Percentiles rank a stretch among this genome's conserved stretches.
phyloP scores from a whole-genome alignment of 1,140 invertebrate genomes.

The Saccostrea cuccullata region DNA sequence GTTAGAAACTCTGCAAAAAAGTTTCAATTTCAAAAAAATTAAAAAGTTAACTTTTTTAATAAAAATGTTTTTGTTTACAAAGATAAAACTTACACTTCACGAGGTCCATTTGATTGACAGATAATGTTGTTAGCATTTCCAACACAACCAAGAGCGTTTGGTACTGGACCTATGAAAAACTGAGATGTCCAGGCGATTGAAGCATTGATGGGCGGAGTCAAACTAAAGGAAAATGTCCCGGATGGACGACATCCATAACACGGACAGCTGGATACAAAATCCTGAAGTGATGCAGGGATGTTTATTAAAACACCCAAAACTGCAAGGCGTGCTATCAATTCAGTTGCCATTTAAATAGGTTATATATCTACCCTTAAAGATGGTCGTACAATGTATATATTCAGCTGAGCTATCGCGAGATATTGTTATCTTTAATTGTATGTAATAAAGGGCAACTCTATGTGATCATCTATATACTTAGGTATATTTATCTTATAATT shows the following conservation, averaged over 20 bases:
- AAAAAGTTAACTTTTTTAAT: too few species aligned
- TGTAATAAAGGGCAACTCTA: not conserved
- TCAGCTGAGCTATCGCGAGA: not conserved
- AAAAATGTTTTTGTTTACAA: not conserved
- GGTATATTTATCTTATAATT: too few species aligned
- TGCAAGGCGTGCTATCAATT: conserved; percentile 12
- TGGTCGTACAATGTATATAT: not conserved
- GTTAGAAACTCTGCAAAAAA: too few species aligned
- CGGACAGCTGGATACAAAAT: conserved; percentile 37
- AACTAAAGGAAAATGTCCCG: conserved; percentile 47
- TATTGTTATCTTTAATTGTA: conserved; percentile 8
- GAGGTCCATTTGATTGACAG: conserved; percentile 49
- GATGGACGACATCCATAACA: conserved; percentile 49
- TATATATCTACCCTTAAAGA: not conserved
- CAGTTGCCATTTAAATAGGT: not conserved
- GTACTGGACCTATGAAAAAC: conserved; percentile 44
- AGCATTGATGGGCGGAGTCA: conserved; percentile 31
- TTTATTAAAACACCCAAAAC: not conserved
- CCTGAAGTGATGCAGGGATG: not conserved
- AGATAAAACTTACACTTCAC: conserved; percentile 45
- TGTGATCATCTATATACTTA: not conserved
- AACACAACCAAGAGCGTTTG: conserved; percentile 50
- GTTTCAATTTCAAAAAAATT: too few species aligned
- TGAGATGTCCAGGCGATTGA: conserved; percentile 43
- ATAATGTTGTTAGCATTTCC: conserved; percentile 55